Evolutionary conservation across 23 tunicate genomes (phyloP), one percentile per base, ranked within the genome.

Genomic region (Botrylloides violaceus): DNA sequence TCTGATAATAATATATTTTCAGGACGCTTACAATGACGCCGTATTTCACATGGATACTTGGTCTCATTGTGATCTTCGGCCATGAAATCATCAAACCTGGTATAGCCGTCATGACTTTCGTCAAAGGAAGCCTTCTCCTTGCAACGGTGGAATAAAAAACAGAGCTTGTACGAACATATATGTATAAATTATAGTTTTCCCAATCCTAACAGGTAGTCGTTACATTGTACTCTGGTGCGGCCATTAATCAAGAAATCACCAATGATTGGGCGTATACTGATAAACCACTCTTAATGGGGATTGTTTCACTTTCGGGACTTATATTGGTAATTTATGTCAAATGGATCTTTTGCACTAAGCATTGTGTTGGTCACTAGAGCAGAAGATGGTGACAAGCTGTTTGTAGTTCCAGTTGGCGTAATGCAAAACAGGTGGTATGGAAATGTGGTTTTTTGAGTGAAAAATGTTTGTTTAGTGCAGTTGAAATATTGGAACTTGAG

Each of bases 281-380:
- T 19, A 53, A 74, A 59, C 79, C 79, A 4, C 58, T 74, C 2
- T 36, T 74, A 36, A 74, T 74, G 79, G 79, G 58, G 27, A 58
- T 63, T 74, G 68, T 74, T 58, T 66, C 79, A 20, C 38, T 74
- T 15, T 62, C 65, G 12, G 79, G 79, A 5, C 19, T 74, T 20
- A 62, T 63, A 32, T 5, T 59, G 66, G 79, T 74, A 34, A 59
- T 62, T 28, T 49, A 9, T 19, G n/a, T 49, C 58, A 49, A 49
- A 19, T 49, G 58, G n/a, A 19, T 49, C 1, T 19, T 19, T 0
- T 49, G n/a, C n/a, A n/a, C n/a, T n/a, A n/a, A n/a, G n/a, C n/a
- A n/a, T n/a, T n/a, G n/a, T n/a, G n/a, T n/a, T n/a, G 20, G 58
- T 49, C 20, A 49, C 20, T 49, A 49, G 0, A 21, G n/a, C 58